Evolutionary conservation across 2,797 vertebrate species (phyloP), one percentile per base, ranked within the genome.

Genomic region (Sylvilagus floridanus): DNA sequence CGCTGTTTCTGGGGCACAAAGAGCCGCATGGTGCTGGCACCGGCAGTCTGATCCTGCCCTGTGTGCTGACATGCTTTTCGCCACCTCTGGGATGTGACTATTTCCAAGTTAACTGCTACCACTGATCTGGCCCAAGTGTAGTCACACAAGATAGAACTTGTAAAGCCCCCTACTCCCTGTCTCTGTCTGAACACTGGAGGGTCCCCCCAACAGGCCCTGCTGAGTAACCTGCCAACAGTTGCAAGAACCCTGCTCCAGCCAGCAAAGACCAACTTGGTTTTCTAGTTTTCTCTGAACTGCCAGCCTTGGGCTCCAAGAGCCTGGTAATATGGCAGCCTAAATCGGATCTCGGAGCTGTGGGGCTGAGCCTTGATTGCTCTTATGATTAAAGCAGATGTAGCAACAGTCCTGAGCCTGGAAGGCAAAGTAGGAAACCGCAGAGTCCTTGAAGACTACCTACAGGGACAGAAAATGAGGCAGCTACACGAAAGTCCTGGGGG

Each of bases 1-100:
- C 3, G 4, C n/a, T 3, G n/a, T 85, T 94, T 94, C 83, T 57
- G 37, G n/a, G 85, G 21, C 90, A 77, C 30, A 26, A 42, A 94
- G 42, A 35, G 35, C 78, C 42, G 26, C 24, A 26, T 21, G 28
- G 54, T 32, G 1, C 32, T 0, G 13, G 35, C 63, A 35, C 47
- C 2, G 7, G 32, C 62, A 26, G 32, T 75, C 69, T 30, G 47
- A 24, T 30, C 54, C 10, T 54, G 26, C 47, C 54, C n/a, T 72
- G 30, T 11, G 24, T 47, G 52, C 4, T 2, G 21, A 77, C 63
- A 37, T 1, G 1, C 54, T 81, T 60, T 69, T 71, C 71, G 82
- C 0, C 17, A 60, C 47, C 50, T 54, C 30, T 81, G 73, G 9
- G 16, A 28, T 10, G 69, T 79, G 35, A 52, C 35, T 68, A 10